phyloP scores from a whole-genome alignment of 2,113 vertebrate genomes.

The Chiloscyllium plagiosum region DNA sequence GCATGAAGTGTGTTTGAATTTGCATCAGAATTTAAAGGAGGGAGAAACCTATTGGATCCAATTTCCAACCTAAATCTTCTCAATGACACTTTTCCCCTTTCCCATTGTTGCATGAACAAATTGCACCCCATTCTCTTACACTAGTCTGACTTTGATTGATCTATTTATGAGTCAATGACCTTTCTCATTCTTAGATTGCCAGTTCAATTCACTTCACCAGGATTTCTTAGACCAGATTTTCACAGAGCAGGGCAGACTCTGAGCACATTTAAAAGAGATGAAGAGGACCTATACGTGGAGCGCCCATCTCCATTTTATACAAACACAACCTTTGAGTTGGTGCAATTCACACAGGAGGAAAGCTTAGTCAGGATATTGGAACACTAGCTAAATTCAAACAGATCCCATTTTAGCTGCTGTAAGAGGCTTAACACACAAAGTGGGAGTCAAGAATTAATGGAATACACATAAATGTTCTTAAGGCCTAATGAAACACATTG shows the following conservation, averaged over 20 bases:
- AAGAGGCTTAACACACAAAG: not conserved
- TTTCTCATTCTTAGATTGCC: not conserved
- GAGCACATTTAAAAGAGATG: no score
- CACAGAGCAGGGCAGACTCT: no score
- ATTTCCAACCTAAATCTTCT: not conserved
- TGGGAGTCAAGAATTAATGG: not conserved
- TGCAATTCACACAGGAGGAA: no score
- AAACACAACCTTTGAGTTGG: no score
- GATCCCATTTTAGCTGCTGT: not conserved
- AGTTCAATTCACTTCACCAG: not conserved
- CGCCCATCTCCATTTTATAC: no score
- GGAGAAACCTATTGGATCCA: not conserved
- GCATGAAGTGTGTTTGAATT: not conserved
- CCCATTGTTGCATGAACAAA: not conserved
- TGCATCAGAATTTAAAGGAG: not conserved
- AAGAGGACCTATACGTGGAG: no score
- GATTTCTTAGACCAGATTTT: not conserved
- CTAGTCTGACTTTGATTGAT: not conserved
- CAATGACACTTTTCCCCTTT: not conserved
- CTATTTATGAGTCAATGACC: not conserved
- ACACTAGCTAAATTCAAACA: not conserved
- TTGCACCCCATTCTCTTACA: not conserved
- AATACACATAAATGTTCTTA: not conserved
- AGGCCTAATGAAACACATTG: not conserved
- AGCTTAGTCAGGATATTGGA: not conserved